Percentiles rank a stretch among this genome's conserved stretches.
Conservation (phyloP, 2,113 vertebrate species). For the Channa maculata region DNA sequence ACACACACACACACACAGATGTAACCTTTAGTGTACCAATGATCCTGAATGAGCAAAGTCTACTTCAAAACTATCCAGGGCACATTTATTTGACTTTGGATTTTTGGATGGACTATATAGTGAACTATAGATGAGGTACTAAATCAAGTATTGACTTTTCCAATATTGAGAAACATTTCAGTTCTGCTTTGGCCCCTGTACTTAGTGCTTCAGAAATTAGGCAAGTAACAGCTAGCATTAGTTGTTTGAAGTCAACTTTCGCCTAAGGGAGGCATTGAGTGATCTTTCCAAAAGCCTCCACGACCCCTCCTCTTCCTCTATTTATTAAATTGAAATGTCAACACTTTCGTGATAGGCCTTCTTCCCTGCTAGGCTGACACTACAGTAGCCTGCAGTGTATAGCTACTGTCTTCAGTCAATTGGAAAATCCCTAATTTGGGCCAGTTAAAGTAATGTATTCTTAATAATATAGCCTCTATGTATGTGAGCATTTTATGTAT, state of each 20-base stretch:
- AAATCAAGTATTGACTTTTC: slow-evolving; percentile 12
- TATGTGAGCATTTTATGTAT: background rate
- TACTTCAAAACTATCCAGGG: background rate
- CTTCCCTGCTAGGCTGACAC: background rate
- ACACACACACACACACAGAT: background rate
- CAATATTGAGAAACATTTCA: background rate
- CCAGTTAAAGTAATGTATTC: background rate
- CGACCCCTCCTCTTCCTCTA: background rate
- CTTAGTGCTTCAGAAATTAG: slow-evolving; percentile 9
- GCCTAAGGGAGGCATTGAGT: slow-evolving; percentile 22
- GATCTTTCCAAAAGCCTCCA: slow-evolving; percentile 22
- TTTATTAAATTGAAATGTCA: slow-evolving; percentile 40
- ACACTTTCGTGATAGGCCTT: background rate
- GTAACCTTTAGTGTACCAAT: background rate
- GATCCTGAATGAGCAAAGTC: background rate
- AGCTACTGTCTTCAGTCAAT: background rate
- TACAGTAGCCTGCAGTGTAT: background rate
- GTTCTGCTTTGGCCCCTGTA: background rate
- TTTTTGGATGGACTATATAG: background rate
- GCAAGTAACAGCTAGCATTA: slow-evolving; percentile 24
- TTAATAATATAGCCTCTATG: background rate
- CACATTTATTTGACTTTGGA: background rate
- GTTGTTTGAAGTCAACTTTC: slow-evolving; percentile 17
- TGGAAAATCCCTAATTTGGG: background rate
- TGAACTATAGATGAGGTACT: background rate